Evolutionary conservation across 2,888 invertebrate genomes (phyloP).

Genomic region (Lamellibrachia satsuma): DNA sequence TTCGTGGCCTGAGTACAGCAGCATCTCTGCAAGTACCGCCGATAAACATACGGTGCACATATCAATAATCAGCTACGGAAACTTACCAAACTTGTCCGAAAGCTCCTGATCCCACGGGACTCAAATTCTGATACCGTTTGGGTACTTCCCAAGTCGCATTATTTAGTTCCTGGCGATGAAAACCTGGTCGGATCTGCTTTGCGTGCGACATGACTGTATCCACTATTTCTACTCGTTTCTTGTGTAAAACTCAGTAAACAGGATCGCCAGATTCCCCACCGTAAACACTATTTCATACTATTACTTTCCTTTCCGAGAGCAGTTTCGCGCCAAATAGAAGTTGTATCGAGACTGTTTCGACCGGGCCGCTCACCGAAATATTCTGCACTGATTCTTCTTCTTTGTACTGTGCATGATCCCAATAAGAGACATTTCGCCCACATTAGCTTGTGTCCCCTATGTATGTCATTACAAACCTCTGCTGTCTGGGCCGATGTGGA

Average conservation of each 20-base stretch:
- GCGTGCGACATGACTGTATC: not conserved
- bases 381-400: not conserved
- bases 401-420: no score
- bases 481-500: no score
- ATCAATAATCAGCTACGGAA: not conserved
- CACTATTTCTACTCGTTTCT: no score
- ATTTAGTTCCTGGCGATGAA: slow-evolving; percentile 81
- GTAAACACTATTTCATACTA: slow-evolving; percentile 10
- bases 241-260: no score
- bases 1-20: no score
- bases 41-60: no score
- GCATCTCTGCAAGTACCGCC: no score
- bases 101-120: slow-evolving; percentile 94
- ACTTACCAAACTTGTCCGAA: slow-evolving; percentile 97
- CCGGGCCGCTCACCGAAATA: not conserved
- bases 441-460: no score
- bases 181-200: slow-evolving; percentile 39
- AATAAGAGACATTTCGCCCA: no score
- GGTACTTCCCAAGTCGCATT: slow-evolving; percentile 98
- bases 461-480: no score
- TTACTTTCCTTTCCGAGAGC: not conserved
- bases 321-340: not conserved
- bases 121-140: slow-evolving; percentile 87
- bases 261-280: not conserved
- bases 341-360: not conserved